Evolutionary conservation across 1,140 invertebrate genomes (phyloP), one percentile per base, ranked within the genome.

Genomic region (Rhynchophorus ferrugineus): DNA sequence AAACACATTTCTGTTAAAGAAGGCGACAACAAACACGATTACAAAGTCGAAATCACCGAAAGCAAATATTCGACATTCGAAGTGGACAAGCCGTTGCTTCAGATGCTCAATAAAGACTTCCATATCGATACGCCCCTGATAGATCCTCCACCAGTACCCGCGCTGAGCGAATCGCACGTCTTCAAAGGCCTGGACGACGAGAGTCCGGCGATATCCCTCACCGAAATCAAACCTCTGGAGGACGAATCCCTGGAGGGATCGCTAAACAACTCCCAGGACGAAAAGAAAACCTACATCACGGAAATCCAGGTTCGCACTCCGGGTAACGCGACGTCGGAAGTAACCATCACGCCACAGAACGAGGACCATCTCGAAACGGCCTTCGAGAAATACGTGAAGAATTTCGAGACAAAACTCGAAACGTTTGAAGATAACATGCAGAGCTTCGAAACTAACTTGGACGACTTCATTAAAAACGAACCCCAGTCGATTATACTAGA

Each of bases 291-390:
- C 7, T 69, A 66, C 48, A 60, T 69, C 19, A 69, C 68, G 2
- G 68, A 69, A 61, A 69, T 69, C 13, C 65, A 68, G 49, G 67
- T 69, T 11, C 24, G 56, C 13, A 62, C 65, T 1, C 60, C 63
- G 5, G 59, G 49, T 39, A 35, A 38, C 1, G 38, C 35, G 33
- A 14, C 35, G 24, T 63, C 62, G 0, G 60, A 63, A 58, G 61
- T 66, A 22, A 60, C 62, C 39, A 61, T 63, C 8, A 50, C 49
- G 35, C 58, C 54, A 21, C 24, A 16, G 24, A 46, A 43, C 36
- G 47, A 50, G 14, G 52, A 52, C 19, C 61, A 63, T 49, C 39
- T 65, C 17, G 63, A 67, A 9, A 58, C 55, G 42, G 61, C 64
- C 24, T 64, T 66, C 38, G 66, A 67, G 44, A 61, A 64, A 35